These are phyloP conservation scores for Tautogolabrus adspersus DNA, from an alignment of 2,113 vertebrate genomes.

Conservation along the genomic window DNA sequence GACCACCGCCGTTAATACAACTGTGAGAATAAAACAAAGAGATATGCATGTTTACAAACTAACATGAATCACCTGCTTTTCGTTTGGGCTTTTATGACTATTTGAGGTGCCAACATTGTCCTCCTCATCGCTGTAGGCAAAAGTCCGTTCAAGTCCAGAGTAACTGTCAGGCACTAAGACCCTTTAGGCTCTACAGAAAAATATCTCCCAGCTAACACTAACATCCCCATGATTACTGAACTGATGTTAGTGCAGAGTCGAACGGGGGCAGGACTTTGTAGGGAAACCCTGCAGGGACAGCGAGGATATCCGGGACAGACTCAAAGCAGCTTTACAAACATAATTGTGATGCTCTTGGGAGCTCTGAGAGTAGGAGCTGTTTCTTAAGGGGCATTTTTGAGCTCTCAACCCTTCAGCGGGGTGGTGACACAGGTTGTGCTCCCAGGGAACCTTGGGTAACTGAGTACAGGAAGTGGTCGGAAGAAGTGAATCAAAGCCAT, in stretches of 20 bases:
- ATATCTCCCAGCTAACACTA: conserved; percentile 55
- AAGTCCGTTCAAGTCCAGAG: conserved; percentile 46
- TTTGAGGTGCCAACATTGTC: conserved; percentile 9
- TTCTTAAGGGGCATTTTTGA: conserved; percentile 64
- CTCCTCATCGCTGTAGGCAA: background rate
- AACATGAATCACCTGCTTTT: conserved; percentile 34
- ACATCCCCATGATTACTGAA: conserved; percentile 59
- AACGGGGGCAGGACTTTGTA: conserved; percentile 48
- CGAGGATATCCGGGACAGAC: conserved; percentile 72
- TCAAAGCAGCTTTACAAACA: conserved; percentile 82
- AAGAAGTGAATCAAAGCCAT: conserved; percentile 71
- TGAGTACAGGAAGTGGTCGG: conserved; percentile 68
- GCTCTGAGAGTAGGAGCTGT: conserved; percentile 44
- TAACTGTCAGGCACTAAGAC: conserved; percentile 63
- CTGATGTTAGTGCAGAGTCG: conserved; percentile 54
- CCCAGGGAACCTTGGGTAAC: conserved; percentile 58
- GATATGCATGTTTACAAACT: conserved; percentile 26
- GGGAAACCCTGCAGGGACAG: conserved; percentile 62
- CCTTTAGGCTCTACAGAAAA: conserved; percentile 62
- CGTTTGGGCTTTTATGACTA: conserved; percentile 27
- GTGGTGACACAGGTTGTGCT: conserved; percentile 57
- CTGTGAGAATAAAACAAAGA: conserved; percentile 14
- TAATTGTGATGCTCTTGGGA: conserved; percentile 53
- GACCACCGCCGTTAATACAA: background rate
- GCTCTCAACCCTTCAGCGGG: conserved; percentile 50